These are phyloP conservation scores for Orius insidiosus DNA, from an alignment of 1,140 invertebrate species.

Conservation along the genomic window DNA sequence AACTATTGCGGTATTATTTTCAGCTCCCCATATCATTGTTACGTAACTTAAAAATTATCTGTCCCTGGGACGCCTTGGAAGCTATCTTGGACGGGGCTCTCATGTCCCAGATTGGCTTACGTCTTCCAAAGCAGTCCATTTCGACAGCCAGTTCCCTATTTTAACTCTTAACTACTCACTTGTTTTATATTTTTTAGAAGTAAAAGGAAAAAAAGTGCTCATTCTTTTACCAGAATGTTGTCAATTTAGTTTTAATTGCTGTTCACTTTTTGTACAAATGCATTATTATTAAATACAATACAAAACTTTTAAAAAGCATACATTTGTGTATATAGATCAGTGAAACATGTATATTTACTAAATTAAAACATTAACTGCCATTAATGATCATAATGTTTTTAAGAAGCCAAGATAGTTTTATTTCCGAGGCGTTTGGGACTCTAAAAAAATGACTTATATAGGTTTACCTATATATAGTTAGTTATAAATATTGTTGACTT, in stretches of 20 bases:
- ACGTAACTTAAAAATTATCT: slow-evolving; percentile 37
- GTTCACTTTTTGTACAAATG: too few species aligned
- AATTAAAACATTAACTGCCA: too few species aligned
- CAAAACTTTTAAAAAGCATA: too few species aligned
- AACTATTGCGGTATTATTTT: slow-evolving; percentile 88
- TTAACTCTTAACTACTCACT: too few species aligned
- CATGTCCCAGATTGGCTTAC: slow-evolving; percentile 15
- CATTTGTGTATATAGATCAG: too few species aligned
- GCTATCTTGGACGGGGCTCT: not conserved
- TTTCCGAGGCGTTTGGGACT: slow-evolving; percentile 14
- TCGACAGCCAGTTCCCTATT: slow-evolving; percentile 1
- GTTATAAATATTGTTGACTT: slow-evolving; percentile 15
- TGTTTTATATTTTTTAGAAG: too few species aligned
- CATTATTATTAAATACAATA: too few species aligned
- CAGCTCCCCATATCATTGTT: slow-evolving; percentile 91
- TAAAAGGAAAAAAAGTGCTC: too few species aligned
- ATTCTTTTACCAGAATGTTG: too few species aligned
- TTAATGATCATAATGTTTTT: not conserved
- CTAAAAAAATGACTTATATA: not conserved
- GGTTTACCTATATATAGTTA: slow-evolving; percentile 11
- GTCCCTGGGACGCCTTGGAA: slow-evolving; percentile 12
- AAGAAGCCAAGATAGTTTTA: slow-evolving; percentile 2
- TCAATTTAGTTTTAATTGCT: too few species aligned
- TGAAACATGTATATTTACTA: too few species aligned
- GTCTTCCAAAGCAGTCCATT: slow-evolving; percentile 16